Evolutionary conservation across 1,140 invertebrate genomes (phyloP).

Genomic region (Camponotus floridanus): DNA sequence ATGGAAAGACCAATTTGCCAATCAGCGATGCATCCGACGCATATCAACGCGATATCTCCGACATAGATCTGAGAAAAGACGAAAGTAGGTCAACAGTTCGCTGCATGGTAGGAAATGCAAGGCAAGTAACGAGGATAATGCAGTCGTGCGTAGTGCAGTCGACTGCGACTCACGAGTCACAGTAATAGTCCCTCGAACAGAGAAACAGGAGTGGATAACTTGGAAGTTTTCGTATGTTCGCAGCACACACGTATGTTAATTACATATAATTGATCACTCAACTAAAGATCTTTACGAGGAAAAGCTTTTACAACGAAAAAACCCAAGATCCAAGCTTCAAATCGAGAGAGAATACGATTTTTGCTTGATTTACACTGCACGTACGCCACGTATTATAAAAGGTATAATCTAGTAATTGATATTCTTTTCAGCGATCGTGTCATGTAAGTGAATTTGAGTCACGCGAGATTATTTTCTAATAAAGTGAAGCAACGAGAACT

Average conservation of each 20-base stretch:
- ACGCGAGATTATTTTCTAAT: slow-evolving; percentile 53
- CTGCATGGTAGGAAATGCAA: slow-evolving; percentile 2
- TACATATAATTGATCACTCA: slow-evolving; percentile 69
- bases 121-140: not conserved
- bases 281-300: slow-evolving; percentile 23
- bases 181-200: not conserved
- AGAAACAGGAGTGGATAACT: not conserved
- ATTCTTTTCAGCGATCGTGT: not conserved
- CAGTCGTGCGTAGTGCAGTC: not conserved
- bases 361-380: not conserved
- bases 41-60: not conserved
- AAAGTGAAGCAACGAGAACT: slow-evolving; percentile 10
- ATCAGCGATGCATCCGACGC: not conserved
- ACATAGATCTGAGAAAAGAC: not conserved
- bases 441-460: not conserved
- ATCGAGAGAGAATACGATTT: slow-evolving; percentile 34
- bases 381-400: too few species aligned
- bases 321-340: slow-evolving; percentile 65
- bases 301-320: slow-evolving; percentile 64
- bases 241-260: slow-evolving; percentile 66
- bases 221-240: slow-evolving; percentile 18
- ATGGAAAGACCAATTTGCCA: not conserved
- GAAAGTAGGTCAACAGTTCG: not conserved
- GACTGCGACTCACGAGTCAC: not conserved
- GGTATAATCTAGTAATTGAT: slow-evolving; percentile 34